Base-by-base conservation (phyloP, 2,797 vertebrate species). In the Scarus forsteni region DNA sequence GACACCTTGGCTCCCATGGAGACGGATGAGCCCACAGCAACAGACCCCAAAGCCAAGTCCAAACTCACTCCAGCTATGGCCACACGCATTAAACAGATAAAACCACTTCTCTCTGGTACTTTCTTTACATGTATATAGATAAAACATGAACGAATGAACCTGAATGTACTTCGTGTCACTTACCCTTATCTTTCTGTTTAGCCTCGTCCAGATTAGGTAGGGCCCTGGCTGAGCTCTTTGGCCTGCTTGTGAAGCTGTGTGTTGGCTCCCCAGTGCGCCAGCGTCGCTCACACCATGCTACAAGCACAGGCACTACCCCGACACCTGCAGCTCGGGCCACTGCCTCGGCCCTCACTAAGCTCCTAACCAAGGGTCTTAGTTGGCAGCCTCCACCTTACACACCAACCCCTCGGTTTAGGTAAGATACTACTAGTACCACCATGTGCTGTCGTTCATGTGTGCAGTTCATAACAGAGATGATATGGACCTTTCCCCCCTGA, bases 1-100 rank as follows among this genome's bases (percentile, higher is more conserved):
- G 97, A 98, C 73, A 91, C 96, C 0, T 79, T 98, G 80, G 96
- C 97, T 79, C 97, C 97, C 39, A 98, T 99, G 97, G 97, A 99
- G 91, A 99, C 97, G 0, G 97, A 99, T 11, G 97, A 99, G 90
- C 97, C 97, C 73, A 94, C 95, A 62, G 63, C 94, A 59, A 83
- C 95, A 10, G 97, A 98, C 79, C 92, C 96, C 6, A 99, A 98
- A 69, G 92, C 95, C 71, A 98, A 98, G 87, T 97, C 96, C 75
- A 98, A 98, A 92, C 96, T 99, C 58, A 98, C 95, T 11, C 97
- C 97, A 10, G 97, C 97, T 46, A 99, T 99, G 97, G 97, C 97
- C n/a, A 98, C 97, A 2, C 95, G 97, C 73, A 99, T 99, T 78
- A 99, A 99, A 78, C 97, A 99, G 87, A 99, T 98, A 77, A 99